Percentiles rank a stretch among this genome's conserved stretches.
phyloP scores from a whole-genome alignment of 2,797 vertebrate species.

The Fistularia commersonii region DNA sequence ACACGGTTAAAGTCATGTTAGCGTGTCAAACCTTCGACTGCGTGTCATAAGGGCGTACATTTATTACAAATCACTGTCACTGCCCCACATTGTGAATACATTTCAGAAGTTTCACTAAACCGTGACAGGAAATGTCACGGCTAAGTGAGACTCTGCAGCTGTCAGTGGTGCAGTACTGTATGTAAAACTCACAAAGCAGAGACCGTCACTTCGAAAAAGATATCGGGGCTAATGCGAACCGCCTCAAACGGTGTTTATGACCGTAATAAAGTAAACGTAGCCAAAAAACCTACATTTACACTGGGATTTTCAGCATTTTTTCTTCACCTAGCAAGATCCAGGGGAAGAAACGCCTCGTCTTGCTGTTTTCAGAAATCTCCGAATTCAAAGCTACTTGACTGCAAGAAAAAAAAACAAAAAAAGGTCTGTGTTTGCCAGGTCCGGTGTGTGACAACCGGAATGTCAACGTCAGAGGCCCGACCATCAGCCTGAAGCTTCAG shows the following conservation, averaged over 20 bases:
- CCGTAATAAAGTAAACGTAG: conserved; percentile 25
- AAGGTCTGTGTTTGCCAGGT: conserved; percentile 1
- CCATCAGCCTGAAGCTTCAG: conserved; percentile 7
- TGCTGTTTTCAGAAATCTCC: conserved; percentile 14
- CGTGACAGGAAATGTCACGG: no score
- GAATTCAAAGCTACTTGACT: conserved; percentile 12
- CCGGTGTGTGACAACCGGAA: conserved; percentile 14
- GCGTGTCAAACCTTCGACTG: no score
- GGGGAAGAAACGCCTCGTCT: conserved; percentile 12
- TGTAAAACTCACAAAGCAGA: conserved; percentile 14
- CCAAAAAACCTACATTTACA: conserved; percentile 7
- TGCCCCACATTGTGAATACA: no score
- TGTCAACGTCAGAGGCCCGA: conserved; percentile 21
- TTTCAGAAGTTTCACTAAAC: no score
- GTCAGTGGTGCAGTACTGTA: conserved; percentile 1
- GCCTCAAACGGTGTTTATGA: conserved; percentile 23
- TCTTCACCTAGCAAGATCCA: conserved; percentile 16
- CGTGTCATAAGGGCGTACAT: no score
- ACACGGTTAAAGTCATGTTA: no score
- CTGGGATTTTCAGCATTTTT: conserved; percentile 16
- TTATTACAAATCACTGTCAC: no score
- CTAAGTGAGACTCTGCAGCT: background rate
- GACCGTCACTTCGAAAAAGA: conserved; percentile 8
- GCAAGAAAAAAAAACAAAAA: background rate
- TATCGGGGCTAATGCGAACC: conserved; percentile 22